Conservation (phyloP, 2,113 vertebrate genomes). For the Danionella cerebrum region DNA sequence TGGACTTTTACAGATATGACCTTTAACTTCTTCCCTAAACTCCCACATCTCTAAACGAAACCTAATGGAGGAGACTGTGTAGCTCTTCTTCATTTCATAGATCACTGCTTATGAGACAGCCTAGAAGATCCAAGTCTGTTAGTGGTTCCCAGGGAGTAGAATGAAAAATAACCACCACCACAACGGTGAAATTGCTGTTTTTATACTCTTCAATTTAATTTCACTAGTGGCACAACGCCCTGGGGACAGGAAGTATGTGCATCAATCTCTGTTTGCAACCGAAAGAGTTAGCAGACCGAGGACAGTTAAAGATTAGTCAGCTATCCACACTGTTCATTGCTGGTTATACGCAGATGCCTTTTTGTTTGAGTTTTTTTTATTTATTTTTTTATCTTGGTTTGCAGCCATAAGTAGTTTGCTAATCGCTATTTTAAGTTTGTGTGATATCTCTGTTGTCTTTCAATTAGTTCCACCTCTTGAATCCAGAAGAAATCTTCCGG, state of each 20-base stretch:
- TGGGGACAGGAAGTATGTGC: neutral
- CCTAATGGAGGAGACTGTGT: slow-evolving; percentile 18
- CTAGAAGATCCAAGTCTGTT: slow-evolving; percentile 22
- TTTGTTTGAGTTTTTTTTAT: too few relatives aligned
- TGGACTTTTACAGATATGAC: too few relatives aligned
- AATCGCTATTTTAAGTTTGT: too few relatives aligned
- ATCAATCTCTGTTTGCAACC: neutral
- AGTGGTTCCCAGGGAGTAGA: neutral
- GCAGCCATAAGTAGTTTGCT: too few relatives aligned
- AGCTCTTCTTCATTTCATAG: slow-evolving; percentile 19
- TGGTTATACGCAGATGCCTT: too few relatives aligned
- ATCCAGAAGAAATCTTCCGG: slow-evolving; percentile 8
- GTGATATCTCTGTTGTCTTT: neutral
- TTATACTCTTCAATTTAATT: slow-evolving; percentile 8
- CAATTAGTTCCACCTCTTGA: neutral
- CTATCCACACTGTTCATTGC: too few relatives aligned
- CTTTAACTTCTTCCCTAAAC: slow-evolving; percentile 13
- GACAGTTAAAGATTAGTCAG: too few relatives aligned
- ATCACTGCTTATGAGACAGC: slow-evolving; percentile 11
- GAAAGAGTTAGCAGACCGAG: neutral
- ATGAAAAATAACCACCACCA: slow-evolving; percentile 19
- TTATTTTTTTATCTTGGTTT: too few relatives aligned
- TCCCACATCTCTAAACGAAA: slow-evolving; percentile 8
- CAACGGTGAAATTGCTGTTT: slow-evolving; percentile 52
- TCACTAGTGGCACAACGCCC: slow-evolving; percentile 9